Evolutionary conservation across 2,888 invertebrate species (phyloP).

Genomic region (Epirrhoe alternata): DNA sequence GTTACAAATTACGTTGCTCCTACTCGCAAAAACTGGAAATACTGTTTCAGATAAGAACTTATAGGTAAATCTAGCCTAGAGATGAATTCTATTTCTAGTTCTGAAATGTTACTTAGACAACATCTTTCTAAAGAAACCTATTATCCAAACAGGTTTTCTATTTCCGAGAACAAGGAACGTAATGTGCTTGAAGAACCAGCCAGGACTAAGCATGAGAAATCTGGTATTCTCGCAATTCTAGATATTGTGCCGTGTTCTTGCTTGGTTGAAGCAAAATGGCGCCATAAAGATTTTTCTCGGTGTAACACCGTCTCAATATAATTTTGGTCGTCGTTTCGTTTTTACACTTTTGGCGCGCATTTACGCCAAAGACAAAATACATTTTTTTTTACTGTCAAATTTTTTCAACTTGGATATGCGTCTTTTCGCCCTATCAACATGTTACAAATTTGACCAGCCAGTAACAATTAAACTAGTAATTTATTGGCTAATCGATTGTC

Average conservation of each 20-base stretch:
- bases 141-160: slow-evolving; percentile 21
- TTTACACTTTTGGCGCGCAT: too few species aligned
- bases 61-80: slow-evolving; percentile 14
- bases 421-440: slow-evolving; percentile 5
- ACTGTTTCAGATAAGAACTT: slow-evolving; percentile 11
- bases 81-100: slow-evolving; percentile 18
- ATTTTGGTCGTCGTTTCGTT: too few species aligned
- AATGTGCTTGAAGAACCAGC: slow-evolving; percentile 1
- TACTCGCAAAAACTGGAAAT: neutral
- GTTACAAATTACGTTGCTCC: slow-evolving; percentile 7
- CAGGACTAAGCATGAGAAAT: slow-evolving; percentile 5
- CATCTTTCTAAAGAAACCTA: slow-evolving; percentile 21
- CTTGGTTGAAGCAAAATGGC: neutral
- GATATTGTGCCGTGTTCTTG: neutral
- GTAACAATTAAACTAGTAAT: slow-evolving; percentile 32
- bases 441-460: neutral
- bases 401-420: slow-evolving; percentile 1
- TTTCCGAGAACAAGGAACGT: slow-evolving; percentile 17
- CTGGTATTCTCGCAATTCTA: neutral
- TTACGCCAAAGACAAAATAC: too few species aligned
- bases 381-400: neutral
- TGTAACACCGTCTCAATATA: too few species aligned
- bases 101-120: slow-evolving; percentile 22
- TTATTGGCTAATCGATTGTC: slow-evolving; percentile 46
- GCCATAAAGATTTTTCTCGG: too few species aligned